A percentile compares a stretch with the other conserved stretches of the same genome.
phyloP scores from a whole-genome alignment of 2,888 invertebrate species.

The Cheilosia impressa region DNA sequence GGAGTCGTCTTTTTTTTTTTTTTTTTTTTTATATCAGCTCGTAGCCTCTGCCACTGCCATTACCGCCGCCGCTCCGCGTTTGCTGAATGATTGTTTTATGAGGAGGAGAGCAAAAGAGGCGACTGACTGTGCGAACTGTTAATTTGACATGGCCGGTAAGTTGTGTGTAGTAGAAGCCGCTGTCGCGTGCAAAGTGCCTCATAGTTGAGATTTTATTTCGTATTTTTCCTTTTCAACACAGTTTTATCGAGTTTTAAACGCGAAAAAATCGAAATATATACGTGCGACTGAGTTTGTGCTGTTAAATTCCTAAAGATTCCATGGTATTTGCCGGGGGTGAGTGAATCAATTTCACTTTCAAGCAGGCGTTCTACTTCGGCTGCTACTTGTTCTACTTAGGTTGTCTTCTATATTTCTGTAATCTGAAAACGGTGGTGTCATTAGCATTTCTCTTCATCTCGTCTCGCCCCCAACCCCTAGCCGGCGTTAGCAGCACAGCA shows the following conservation, averaged over 20 bases:
- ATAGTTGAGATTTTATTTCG: constrained; percentile 52
- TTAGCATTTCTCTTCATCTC: constrained; percentile 40
- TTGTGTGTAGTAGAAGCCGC: constrained; percentile 78
- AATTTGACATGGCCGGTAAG: constrained; percentile 93
- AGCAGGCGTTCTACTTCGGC: constrained; percentile 56
- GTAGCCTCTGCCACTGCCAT: constrained; percentile 56
- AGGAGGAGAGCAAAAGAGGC: constrained; percentile 70
- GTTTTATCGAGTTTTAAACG: constrained; percentile 13
- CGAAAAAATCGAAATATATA: background rate
- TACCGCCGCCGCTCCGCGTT: constrained; percentile 59
- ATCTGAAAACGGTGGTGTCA: constrained; percentile 54
- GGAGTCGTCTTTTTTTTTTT: constrained; percentile 40
- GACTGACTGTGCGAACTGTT: constrained; percentile 80
- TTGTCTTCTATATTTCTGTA: constrained; percentile 52
- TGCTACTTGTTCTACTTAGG: constrained; percentile 61
- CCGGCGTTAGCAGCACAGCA: background rate
- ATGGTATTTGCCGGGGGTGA: constrained; percentile 72
- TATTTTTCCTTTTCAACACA: constrained; percentile 19
- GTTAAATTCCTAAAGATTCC: constrained; percentile 66
- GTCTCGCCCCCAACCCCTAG: background rate
- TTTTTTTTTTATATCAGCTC: constrained; percentile 43
- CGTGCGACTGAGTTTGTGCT: constrained; percentile 37
- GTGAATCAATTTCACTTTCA: constrained; percentile 74
- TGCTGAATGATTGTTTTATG: constrained; percentile 77
- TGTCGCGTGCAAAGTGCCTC: constrained; percentile 69